phyloP scores from a whole-genome alignment of 2,113 vertebrate species.

The Actenoides lindsayi region DNA sequence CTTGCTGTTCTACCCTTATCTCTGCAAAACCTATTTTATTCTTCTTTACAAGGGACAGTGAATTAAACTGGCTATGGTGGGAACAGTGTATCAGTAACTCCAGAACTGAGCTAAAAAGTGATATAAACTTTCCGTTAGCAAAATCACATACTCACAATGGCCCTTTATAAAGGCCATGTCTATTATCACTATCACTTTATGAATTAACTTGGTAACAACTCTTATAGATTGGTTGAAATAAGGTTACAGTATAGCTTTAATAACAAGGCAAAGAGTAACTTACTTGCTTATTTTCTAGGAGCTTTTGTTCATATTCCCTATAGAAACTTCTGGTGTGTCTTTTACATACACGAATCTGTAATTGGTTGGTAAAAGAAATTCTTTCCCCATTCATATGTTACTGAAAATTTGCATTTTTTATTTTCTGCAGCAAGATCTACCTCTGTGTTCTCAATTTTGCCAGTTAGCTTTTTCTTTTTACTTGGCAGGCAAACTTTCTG shows the following conservation, averaged over 20 bases:
- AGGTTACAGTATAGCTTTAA: neutral
- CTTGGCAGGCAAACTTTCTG: neutral
- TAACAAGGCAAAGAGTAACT: neutral
- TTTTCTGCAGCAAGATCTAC: neutral
- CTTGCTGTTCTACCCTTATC: neutral
- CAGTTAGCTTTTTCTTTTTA: neutral
- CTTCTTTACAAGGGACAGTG: neutral
- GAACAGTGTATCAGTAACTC: neutral
- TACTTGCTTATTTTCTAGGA: neutral
- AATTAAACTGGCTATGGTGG: neutral
- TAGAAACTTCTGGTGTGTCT: neutral
- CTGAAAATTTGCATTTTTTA: neutral
- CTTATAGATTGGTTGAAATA: neutral
- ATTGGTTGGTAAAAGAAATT: neutral
- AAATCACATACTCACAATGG: neutral
- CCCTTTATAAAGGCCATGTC: neutral
- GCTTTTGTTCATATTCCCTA: neutral
- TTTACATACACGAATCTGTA: neutral
- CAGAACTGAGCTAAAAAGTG: neutral
- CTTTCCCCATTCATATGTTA: neutral
- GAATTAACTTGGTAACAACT: neutral
- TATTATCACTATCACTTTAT: neutral
- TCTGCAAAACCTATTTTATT: neutral
- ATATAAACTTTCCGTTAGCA: neutral
- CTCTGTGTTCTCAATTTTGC: neutral